phyloP scores from a whole-genome alignment of 30 jellyfish, hydroid and myxozoan species.

The Pseudorhiza aurosa region DNA sequence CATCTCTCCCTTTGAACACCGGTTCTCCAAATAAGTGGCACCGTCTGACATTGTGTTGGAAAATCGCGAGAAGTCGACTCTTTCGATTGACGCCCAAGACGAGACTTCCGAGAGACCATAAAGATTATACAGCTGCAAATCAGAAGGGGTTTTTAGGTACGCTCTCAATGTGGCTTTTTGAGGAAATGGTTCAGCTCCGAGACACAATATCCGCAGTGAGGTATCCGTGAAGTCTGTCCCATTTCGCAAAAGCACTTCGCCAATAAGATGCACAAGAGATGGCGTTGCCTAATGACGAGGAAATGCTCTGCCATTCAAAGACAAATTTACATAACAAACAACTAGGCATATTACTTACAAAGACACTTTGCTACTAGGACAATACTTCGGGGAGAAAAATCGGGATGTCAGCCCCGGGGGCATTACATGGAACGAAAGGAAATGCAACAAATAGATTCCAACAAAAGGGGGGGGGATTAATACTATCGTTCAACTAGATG shows the following conservation, averaged over 20 bases:
- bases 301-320: background rate
- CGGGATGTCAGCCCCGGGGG: no score
- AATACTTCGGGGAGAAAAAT: no score
- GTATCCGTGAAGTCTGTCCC: conserved; percentile 24
- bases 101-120: conserved; percentile 86
- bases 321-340: no score
- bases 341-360: no score
- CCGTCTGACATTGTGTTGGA: background rate
- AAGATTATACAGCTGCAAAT: conserved; percentile 40
- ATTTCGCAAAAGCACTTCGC: background rate
- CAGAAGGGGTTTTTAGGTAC: background rate
- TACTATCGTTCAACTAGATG: no score
- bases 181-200: conserved; percentile 94
- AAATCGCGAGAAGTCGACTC: background rate
- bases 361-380: no score
- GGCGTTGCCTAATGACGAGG: conserved; percentile 57
- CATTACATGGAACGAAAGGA: no score
- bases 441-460: no score
- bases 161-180: conserved; percentile 3
- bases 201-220: conserved; percentile 69
- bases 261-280: conserved; percentile 52
- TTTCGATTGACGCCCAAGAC: conserved; percentile 75
- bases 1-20: background rate
- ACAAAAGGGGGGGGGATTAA: no score
- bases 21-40: background rate